phyloP scores from a whole-genome alignment of 2,888 invertebrate genomes.

The Pasiphila rectangulata region DNA sequence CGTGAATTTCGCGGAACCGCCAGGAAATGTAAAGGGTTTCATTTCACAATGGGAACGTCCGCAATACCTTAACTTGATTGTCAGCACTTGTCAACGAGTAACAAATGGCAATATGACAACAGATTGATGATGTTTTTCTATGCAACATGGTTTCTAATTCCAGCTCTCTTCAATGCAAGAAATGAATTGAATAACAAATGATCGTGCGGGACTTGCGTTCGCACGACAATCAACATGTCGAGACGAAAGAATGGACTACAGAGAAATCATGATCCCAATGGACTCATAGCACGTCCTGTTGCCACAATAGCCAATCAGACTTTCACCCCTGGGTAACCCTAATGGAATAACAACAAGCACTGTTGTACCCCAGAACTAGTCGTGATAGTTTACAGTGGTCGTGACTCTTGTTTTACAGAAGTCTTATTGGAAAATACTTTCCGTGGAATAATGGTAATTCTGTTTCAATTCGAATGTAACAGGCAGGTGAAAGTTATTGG shows the following conservation, averaged over 20 bases:
- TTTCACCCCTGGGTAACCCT: conserved; percentile 71
- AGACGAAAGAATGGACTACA: conserved; percentile 59
- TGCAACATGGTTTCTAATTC: conserved; percentile 56
- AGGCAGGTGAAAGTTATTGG: conserved; percentile 64
- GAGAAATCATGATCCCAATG: conserved; percentile 68
- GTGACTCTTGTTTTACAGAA: conserved; percentile 72
- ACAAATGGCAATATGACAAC: conserved; percentile 34
- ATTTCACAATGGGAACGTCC: conserved; percentile 7
- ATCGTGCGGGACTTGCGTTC: conserved; percentile 53
- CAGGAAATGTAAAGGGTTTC: conserved; percentile 6
- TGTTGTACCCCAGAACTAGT: conserved; percentile 66
- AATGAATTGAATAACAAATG: conserved; percentile 67
- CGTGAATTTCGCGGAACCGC: conserved; percentile 18
- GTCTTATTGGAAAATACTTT: conserved; percentile 70
- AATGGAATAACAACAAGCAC: conserved; percentile 71
- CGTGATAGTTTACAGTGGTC: conserved; percentile 75
- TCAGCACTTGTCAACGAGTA: conserved; percentile 2
- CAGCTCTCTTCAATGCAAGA: conserved; percentile 49
- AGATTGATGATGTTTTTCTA: conserved; percentile 52
- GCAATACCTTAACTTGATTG: conserved; percentile 6
- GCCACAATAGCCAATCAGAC: conserved; percentile 71
- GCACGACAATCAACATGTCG: conserved; percentile 69
- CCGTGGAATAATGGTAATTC: conserved; percentile 63
- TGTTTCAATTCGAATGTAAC: conserved; percentile 59
- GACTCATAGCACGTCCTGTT: conserved; percentile 50